A percentile compares a stretch with the other conserved stretches of the same genome.
Evolutionary conservation across 2,113 vertebrate species (phyloP).

Genomic region (Gadus macrocephalus): DNA sequence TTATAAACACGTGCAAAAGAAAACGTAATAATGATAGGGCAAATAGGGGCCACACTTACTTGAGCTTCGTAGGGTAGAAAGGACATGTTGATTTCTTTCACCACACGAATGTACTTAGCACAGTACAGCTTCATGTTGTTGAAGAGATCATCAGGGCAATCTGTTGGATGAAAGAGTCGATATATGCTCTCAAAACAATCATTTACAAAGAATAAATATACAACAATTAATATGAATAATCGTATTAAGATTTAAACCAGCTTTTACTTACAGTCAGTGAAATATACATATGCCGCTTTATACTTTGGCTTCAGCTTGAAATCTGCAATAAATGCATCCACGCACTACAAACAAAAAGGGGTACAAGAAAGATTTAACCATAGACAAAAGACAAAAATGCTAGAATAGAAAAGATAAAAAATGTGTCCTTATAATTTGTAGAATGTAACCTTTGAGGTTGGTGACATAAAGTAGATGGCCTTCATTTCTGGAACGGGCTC

Average conservation of each 20-base stretch:
- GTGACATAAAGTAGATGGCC: constrained; percentile 93
- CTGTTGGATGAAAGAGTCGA: constrained; percentile 54
- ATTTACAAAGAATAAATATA: background rate
- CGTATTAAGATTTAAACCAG: background rate
- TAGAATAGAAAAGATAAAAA: background rate
- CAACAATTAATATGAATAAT: background rate
- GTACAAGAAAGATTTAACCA: background rate
- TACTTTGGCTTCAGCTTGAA: constrained; percentile 88
- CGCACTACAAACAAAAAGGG: constrained; percentile 70
- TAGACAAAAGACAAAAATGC: background rate
- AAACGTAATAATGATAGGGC: too few relatives aligned
- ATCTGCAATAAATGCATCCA: constrained; percentile 87
- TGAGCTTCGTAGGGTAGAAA: constrained; percentile 91
- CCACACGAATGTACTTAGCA: constrained; percentile 83
- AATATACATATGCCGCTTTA: constrained; percentile 92
- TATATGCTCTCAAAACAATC: background rate
- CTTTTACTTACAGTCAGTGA: constrained; percentile 92
- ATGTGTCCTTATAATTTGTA: background rate
- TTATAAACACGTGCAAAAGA: too few relatives aligned
- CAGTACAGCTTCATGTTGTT: constrained; percentile 85
- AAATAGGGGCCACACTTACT: constrained; percentile 63
- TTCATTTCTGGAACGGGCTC: constrained; percentile 93
- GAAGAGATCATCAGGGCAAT: constrained; percentile 88
- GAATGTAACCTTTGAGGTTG: constrained; percentile 79
- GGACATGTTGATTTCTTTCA: constrained; percentile 91